These are phyloP conservation scores for Heterodera schachtii DNA, from an alignment of 1,140 invertebrate genomes.

Conservation along the genomic window DNA sequence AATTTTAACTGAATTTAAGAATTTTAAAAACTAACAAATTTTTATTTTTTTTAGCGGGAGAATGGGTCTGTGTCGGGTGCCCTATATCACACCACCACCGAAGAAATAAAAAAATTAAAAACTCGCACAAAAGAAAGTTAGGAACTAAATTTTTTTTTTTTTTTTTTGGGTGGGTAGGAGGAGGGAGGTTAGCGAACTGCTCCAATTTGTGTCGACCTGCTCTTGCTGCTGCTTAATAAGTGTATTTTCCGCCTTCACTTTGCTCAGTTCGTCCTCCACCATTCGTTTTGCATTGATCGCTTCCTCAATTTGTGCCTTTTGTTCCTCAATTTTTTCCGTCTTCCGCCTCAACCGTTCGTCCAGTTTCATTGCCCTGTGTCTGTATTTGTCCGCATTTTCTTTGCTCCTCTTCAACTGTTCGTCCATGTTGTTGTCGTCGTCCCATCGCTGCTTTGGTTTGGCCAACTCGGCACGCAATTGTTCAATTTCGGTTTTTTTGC, in stretches of 20 bases:
- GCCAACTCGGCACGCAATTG: neutral
- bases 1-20: too few species aligned
- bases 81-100: too few species aligned
- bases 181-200: neutral
- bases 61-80: too few species aligned
- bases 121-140: too few species aligned
- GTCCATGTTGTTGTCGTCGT: neutral
- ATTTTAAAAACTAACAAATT: too few species aligned
- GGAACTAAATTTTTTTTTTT: too few species aligned
- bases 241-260: neutral
- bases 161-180: too few species aligned
- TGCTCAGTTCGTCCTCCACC: neutral
- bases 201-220: neutral
- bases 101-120: too few species aligned
- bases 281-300: neutral
- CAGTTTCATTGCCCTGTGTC: slow-evolving; percentile 4
- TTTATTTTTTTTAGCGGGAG: too few species aligned
- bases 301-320: neutral
- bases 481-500: neutral
- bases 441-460: neutral
- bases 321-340: neutral
- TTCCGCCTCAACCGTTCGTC: neutral
- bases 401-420: neutral
- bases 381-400: neutral
- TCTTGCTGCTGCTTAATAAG: too few species aligned